phyloP scores from a whole-genome alignment of 2,888 invertebrate genomes.

The Ennomos fuscantarius region DNA sequence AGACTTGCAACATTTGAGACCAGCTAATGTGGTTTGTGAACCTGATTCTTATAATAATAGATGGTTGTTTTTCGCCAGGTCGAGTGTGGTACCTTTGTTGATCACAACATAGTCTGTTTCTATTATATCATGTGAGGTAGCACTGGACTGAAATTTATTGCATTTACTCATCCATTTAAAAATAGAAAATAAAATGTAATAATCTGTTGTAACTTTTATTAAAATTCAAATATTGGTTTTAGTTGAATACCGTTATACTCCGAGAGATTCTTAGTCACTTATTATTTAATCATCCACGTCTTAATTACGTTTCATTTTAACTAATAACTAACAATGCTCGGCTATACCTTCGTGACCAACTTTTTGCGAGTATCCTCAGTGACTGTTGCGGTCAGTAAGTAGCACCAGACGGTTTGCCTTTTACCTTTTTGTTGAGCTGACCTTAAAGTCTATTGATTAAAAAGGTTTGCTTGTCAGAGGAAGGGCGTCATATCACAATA shows the following conservation, averaged over 20 bases:
- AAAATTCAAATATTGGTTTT: not conserved
- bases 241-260: conserved; percentile 5
- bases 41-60: conserved; percentile 7
- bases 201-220: no score
- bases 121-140: not conserved
- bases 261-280: conserved; percentile 2
- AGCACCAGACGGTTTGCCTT: conserved; percentile 23
- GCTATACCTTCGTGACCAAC: conserved; percentile 7
- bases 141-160: not conserved
- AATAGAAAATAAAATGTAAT: not conserved
- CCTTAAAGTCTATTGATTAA: conserved; percentile 29
- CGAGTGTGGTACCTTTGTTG: not conserved
- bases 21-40: conserved; percentile 5
- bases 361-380: conserved; percentile 27
- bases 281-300: conserved; percentile 6
- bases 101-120: not conserved
- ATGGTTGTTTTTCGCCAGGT: not conserved
- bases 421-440: conserved; percentile 35
- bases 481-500: conserved; percentile 18
- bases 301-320: conserved; percentile 2
- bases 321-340: conserved; percentile 5
- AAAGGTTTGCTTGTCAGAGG: conserved; percentile 21
- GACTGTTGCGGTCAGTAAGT: conserved; percentile 32
- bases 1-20: conserved; percentile 6
- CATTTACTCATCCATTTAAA: not conserved